These are phyloP conservation scores for Leptosomus discolor DNA, from an alignment of 2,113 vertebrate species.

Conservation along the genomic window DNA sequence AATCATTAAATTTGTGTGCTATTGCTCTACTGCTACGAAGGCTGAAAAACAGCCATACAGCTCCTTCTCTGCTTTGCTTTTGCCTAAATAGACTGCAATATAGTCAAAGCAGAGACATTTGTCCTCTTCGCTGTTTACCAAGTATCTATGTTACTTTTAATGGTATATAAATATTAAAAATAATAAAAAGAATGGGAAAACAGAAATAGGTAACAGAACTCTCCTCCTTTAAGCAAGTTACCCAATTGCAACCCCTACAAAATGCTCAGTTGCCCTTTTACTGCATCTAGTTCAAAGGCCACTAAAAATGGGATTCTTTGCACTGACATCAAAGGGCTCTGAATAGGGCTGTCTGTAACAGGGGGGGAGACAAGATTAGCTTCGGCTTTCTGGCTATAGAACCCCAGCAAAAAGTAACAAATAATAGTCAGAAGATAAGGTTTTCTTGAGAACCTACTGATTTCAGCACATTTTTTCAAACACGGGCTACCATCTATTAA, in stretches of 20 bases:
- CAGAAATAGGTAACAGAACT: neutral
- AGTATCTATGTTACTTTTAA: neutral
- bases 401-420: constrained; percentile 28
- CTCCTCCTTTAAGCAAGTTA: constrained; percentile 1
- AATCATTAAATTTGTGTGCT: constrained; percentile 45
- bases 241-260: neutral
- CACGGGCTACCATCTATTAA: neutral
- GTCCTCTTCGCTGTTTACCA: neutral
- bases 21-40: neutral
- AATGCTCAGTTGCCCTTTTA: constrained; percentile 49
- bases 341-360: constrained; percentile 11
- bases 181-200: neutral
- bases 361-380: constrained; percentile 26
- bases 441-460: constrained; percentile 14
- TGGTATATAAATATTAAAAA: neutral
- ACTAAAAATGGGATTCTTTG: constrained; percentile 59
- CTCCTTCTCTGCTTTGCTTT: neutral
- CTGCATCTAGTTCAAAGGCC: constrained; percentile 62
- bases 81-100: neutral
- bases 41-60: constrained; percentile 10
- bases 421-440: constrained; percentile 10
- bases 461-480: constrained; percentile 38
- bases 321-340: constrained; percentile 51
- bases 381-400: constrained; percentile 25
- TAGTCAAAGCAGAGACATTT: neutral